Evolutionary conservation across 2,113 vertebrate species (phyloP).

Genomic region (Perccottus glenii): DNA sequence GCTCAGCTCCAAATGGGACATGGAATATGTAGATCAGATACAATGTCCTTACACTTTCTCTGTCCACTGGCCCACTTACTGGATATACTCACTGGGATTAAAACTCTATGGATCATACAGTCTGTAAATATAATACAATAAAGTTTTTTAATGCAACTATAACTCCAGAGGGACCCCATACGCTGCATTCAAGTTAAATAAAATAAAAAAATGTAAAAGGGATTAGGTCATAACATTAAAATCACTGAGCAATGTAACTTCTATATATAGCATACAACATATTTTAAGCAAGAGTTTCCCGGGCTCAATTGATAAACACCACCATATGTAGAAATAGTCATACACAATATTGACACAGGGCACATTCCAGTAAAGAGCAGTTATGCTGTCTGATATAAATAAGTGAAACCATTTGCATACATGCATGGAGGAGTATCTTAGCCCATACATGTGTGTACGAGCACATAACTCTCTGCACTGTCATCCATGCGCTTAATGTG

Average conservation of each 20-base stretch:
- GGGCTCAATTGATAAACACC: neutral
- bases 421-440: conserved; percentile 13
- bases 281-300: neutral
- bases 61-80: neutral
- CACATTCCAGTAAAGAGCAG: conserved; percentile 13
- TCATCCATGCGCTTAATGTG: conserved; percentile 42
- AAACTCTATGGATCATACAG: neutral
- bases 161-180: neutral
- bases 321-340: neutral
- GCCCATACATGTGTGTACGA: conserved; percentile 31
- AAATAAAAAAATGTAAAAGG: too few relatives aligned
- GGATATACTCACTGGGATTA: neutral
- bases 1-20: neutral
- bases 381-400: conserved; percentile 19
- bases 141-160: neutral
- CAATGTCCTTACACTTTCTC: neutral
- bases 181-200: too few relatives aligned
- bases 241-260: neutral
- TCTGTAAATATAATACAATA: neutral
- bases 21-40: neutral
- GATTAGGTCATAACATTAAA: too few relatives aligned
- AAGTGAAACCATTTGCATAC: conserved; percentile 21
- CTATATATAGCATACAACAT: neutral
- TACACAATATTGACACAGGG: conserved; percentile 18
- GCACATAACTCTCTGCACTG: conserved; percentile 32